Conservation (phyloP, 1,140 invertebrate species). For the Drosophila elegans region DNA sequence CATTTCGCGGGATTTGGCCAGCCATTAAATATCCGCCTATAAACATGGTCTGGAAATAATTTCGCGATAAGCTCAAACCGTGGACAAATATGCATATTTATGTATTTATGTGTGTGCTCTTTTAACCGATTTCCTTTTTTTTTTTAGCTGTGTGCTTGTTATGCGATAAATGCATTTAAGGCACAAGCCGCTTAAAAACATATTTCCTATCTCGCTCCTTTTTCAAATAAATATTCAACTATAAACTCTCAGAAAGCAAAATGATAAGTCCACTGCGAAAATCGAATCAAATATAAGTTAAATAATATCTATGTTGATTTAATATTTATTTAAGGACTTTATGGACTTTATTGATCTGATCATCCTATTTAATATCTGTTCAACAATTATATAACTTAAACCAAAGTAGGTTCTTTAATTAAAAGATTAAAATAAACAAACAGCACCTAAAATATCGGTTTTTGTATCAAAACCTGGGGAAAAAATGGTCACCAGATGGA, state of each 20-base stretch:
- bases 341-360: too few relatives aligned
- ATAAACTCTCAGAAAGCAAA: too few relatives aligned
- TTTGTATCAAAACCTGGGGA: too few relatives aligned
- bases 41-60: slow-evolving; percentile 36
- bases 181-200: slow-evolving; percentile 45
- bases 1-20: slow-evolving; percentile 31
- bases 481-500: too few relatives aligned
- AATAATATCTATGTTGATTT: background rate
- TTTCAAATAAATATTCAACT: slow-evolving; percentile 11
- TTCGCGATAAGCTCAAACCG: slow-evolving; percentile 33
- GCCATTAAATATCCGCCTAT: slow-evolving; percentile 36
- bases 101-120: slow-evolving; percentile 14
- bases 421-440: too few relatives aligned
- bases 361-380: too few relatives aligned
- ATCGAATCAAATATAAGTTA: too few relatives aligned
- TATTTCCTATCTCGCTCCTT: background rate
- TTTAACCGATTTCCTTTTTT: slow-evolving; percentile 9
- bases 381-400: too few relatives aligned
- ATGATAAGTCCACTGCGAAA: background rate
- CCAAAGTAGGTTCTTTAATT: too few relatives aligned
- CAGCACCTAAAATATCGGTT: too few relatives aligned
- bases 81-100: slow-evolving; percentile 31
- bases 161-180: slow-evolving; percentile 49
- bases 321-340: background rate
- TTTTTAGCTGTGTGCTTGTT: slow-evolving; percentile 20